Conservation (phyloP, 2,113 vertebrate genomes). For the Pungitius pungitius region DNA sequence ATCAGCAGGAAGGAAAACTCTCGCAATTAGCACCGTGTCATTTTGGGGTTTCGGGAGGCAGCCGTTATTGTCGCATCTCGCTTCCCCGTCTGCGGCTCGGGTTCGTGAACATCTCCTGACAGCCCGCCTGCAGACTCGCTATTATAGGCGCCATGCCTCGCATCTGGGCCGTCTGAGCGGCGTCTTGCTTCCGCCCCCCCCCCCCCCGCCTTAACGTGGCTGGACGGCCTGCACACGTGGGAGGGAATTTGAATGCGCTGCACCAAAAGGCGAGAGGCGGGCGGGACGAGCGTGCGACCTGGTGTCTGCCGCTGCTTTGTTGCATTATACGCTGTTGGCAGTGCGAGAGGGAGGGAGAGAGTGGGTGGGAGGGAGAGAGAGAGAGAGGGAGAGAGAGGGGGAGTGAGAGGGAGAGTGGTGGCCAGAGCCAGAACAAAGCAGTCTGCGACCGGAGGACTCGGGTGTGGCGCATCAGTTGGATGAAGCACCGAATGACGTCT, state of each 20-base stretch:
- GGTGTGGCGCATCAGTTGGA: constrained; percentile 61
- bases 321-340: constrained; percentile 39
- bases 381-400: neutral
- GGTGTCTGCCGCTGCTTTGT: constrained; percentile 50
- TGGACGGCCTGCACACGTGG: constrained; percentile 29
- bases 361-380: too few species aligned
- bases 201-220: too few species aligned
- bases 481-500: constrained; percentile 38
- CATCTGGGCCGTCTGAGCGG: constrained; percentile 34
- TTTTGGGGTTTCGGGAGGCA: constrained; percentile 37
- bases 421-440: constrained; percentile 70
- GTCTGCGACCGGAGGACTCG: constrained; percentile 61
- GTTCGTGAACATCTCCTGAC: constrained; percentile 32
- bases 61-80: constrained; percentile 46
- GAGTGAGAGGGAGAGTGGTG: constrained; percentile 26
- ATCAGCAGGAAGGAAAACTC: constrained; percentile 44
- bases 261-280: constrained; percentile 25
- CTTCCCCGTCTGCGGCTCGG: constrained; percentile 29
- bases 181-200: constrained; percentile 57
- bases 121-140: constrained; percentile 10
- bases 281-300: constrained; percentile 49
- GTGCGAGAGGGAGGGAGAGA: constrained; percentile 9
- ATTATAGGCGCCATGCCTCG: constrained; percentile 50
- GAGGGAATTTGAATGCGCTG: constrained; percentile 56
- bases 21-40: constrained; percentile 61